These are phyloP conservation scores for Trichogramma dendrolimi DNA, from an alignment of 2,888 invertebrate genomes.

Conservation along the genomic window DNA sequence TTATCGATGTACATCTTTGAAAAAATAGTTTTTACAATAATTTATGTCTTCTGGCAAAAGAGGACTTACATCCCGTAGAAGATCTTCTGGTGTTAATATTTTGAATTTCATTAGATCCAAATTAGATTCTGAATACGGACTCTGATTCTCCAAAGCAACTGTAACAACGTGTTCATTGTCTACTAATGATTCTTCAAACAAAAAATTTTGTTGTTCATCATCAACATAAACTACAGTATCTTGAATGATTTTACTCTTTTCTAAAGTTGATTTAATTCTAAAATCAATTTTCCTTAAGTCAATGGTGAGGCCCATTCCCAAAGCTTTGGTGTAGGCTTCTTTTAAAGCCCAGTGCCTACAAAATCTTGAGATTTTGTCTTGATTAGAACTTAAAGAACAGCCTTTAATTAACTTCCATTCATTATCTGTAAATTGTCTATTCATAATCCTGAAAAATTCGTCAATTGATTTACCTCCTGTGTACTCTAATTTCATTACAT, in stretches of 20 bases:
- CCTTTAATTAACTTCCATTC: conserved; percentile 78
- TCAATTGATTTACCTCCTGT: conserved; percentile 64
- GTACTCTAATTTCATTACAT: conserved; percentile 85
- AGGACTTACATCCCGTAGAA: conserved; percentile 58
- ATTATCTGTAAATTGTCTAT: conserved; percentile 68
- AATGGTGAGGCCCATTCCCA: conserved; percentile 78
- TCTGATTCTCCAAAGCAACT: conserved; percentile 59
- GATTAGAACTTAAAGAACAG: conserved; percentile 54
- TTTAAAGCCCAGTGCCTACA: conserved; percentile 91
- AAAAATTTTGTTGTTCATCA: conserved; percentile 62
- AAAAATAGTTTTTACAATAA: conserved; percentile 57
- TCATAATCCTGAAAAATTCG: conserved; percentile 89
- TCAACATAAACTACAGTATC: conserved; percentile 68
- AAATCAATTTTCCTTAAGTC: conserved; percentile 77
- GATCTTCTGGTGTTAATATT: conserved; percentile 59
- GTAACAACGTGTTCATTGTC: conserved; percentile 75
- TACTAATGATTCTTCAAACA: conserved; percentile 79
- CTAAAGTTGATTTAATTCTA: conserved; percentile 54
- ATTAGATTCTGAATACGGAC: conserved; percentile 32
- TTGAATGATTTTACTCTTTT: conserved; percentile 51
- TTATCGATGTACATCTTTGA: no score
- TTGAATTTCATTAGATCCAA: conserved; percentile 40
- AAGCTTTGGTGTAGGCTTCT: conserved; percentile 90
- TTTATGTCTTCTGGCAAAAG: conserved; percentile 55
- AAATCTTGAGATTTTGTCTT: conserved; percentile 72